A percentile compares a stretch with the other conserved stretches of the same genome.
These are phyloP conservation scores for Taurulus bubalis DNA, from an alignment of 2,113 vertebrate species.

Conservation along the genomic window DNA sequence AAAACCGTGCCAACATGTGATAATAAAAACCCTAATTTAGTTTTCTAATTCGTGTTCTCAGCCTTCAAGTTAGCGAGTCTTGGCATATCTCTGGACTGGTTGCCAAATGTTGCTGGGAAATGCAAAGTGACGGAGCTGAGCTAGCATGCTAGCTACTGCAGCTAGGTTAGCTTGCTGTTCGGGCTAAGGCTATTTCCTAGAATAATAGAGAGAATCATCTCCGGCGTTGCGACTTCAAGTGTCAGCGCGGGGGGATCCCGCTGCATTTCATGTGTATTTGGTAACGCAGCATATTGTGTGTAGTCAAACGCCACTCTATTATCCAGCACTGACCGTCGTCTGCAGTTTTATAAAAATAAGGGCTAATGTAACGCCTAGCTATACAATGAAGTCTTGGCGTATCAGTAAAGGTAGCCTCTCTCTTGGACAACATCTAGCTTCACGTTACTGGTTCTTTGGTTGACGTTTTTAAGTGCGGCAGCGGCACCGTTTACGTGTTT, in stretches of 20 bases:
- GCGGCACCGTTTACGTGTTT: background rate
- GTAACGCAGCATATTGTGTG: background rate
- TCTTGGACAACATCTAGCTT: slow-evolving; percentile 6
- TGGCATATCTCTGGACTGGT: background rate
- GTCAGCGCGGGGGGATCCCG: too few species aligned
- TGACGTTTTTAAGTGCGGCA: background rate
- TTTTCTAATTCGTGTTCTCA: background rate
- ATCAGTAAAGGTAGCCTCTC: slow-evolving; percentile 23
- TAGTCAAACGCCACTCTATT: background rate
- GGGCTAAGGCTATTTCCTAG: slow-evolving; percentile 35
- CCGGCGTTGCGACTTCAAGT: fast-evolving
- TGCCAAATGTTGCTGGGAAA: slow-evolving; percentile 23
- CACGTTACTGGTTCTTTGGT: background rate
- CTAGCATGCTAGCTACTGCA: slow-evolving; percentile 54
- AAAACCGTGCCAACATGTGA: background rate
- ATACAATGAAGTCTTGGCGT: slow-evolving; percentile 16
- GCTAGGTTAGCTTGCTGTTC: slow-evolving; percentile 56
- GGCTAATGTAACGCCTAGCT: slow-evolving; percentile 34
- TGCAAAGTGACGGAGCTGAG: slow-evolving; percentile 49
- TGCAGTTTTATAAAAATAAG: background rate
- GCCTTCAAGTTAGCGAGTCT: background rate
- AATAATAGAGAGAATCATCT: background rate
- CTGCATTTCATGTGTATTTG: background rate
- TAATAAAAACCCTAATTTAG: background rate
- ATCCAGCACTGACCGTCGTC: slow-evolving; percentile 1